These are phyloP conservation scores for Drosophila carrolli DNA, from an alignment of 1,140 invertebrate genomes.

Conservation along the genomic window DNA sequence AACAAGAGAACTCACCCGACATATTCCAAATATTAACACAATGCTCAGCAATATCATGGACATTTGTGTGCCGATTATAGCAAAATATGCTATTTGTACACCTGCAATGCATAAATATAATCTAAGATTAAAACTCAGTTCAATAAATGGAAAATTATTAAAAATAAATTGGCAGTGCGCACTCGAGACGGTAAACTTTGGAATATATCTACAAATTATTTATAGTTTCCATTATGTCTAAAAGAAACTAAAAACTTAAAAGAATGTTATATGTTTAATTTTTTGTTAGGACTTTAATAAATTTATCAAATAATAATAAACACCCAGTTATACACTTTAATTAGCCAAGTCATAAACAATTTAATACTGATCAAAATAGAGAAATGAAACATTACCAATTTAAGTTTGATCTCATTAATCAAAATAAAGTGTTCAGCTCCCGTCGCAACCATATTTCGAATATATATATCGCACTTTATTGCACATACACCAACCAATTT, in stretches of 20 bases:
- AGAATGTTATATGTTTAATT: no score
- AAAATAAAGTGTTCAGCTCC: constrained; percentile 25
- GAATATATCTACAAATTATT: no score
- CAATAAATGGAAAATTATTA: background rate
- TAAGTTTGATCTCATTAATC: constrained; percentile 21
- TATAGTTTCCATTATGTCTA: no score
- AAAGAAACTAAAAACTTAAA: no score
- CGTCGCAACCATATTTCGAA: constrained; percentile 8
- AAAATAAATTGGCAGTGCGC: no score
- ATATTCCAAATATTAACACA: constrained; percentile 89
- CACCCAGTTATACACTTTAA: no score
- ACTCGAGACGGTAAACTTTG: no score
- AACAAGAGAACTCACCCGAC: constrained; percentile 87
- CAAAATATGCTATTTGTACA: constrained; percentile 90
- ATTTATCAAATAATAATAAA: no score
- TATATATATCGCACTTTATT: background rate
- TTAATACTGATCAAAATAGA: background rate
- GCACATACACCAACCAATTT: background rate
- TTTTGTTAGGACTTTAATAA: no score
- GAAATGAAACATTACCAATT: constrained; percentile 1
- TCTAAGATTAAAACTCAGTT: background rate
- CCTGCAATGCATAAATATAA: constrained; percentile 85
- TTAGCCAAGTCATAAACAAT: background rate
- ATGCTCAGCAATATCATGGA: constrained; percentile 89
- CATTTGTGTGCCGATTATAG: constrained; percentile 90